Percentiles rank a stretch among this genome's conserved stretches.
Evolutionary conservation across 2,113 vertebrate species (phyloP).

Genomic region (Mungos mungo): DNA sequence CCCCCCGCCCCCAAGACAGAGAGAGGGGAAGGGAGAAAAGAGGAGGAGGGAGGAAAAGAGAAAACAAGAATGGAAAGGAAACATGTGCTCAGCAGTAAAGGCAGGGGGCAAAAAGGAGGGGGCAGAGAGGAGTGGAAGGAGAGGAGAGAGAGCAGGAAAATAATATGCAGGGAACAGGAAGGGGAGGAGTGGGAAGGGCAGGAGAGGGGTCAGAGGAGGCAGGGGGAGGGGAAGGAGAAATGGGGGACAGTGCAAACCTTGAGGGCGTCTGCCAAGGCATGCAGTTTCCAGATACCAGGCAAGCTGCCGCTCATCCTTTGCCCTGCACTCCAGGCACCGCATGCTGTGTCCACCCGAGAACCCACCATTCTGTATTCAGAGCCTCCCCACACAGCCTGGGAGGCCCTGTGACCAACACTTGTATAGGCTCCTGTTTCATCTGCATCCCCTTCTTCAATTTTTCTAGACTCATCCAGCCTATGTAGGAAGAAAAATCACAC

Average conservation of each 20-base stretch:
- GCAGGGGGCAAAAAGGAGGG: background rate
- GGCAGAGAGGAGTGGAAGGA: background rate
- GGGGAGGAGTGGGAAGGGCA: background rate
- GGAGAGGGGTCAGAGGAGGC: background rate
- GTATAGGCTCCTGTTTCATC: background rate
- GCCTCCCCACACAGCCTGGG: background rate
- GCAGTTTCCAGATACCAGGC: background rate
- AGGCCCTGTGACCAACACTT: background rate
- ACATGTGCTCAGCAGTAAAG: background rate
- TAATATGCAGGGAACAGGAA: background rate
- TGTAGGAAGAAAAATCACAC: background rate
- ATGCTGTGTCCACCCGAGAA: background rate
- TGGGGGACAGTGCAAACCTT: fast-evolving
- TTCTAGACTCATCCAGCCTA: background rate
- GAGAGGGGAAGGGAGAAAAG: background rate
- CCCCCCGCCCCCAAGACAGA: background rate
- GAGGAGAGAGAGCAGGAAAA: background rate
- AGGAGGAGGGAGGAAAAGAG: fast-evolving
- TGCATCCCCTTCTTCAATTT: background rate
- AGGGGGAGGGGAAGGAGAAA: background rate
- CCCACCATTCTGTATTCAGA: background rate
- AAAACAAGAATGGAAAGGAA: background rate
- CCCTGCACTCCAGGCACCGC: fast-evolving
- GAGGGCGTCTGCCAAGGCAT: background rate
- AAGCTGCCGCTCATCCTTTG: background rate